Percentiles rank a stretch among this genome's conserved stretches.
Evolutionary conservation across 2,797 vertebrate species (phyloP).

Genomic region (Mormyrops boulengeri): DNA sequence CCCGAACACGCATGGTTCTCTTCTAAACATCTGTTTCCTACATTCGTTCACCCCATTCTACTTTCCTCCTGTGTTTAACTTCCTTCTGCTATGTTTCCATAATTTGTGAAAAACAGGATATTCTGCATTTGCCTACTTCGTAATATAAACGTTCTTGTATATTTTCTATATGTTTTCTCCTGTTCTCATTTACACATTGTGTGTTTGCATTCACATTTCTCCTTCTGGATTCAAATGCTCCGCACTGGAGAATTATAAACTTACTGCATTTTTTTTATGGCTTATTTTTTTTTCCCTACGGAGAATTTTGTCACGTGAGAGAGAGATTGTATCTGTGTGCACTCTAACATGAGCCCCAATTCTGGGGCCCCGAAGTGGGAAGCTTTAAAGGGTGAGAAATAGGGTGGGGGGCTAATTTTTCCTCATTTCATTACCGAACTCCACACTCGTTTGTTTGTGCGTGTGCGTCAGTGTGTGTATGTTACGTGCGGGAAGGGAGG

Average conservation of each 20-base stretch:
- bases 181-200: background rate
- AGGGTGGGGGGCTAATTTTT: slow-evolving; percentile 30
- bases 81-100: background rate
- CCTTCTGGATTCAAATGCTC: slow-evolving; percentile 22
- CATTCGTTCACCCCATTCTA: background rate
- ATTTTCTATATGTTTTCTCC: slow-evolving; percentile 12
- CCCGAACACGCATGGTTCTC: background rate
- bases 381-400: slow-evolving; percentile 29
- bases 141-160: slow-evolving; percentile 14
- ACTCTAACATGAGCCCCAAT: slow-evolving; percentile 17
- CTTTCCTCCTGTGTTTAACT: background rate
- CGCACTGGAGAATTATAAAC: background rate
- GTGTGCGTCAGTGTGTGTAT: background rate
- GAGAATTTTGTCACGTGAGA: slow-evolving; percentile 27
- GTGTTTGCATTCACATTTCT: slow-evolving; percentile 29
- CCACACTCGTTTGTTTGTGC: slow-evolving; percentile 19
- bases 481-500: background rate
- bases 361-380: slow-evolving; percentile 46
- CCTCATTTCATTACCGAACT: slow-evolving; percentile 25
- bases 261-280: slow-evolving; percentile 34
- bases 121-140: slow-evolving; percentile 29
- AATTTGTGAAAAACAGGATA: slow-evolving; percentile 30
- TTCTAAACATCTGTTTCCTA: background rate
- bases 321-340: background rate
- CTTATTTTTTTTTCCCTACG: slow-evolving; percentile 17